A percentile compares a stretch with the other conserved stretches of the same genome.
Conservation (phyloP, 2,113 vertebrate genomes). For the Sisor rabdophorus region DNA sequence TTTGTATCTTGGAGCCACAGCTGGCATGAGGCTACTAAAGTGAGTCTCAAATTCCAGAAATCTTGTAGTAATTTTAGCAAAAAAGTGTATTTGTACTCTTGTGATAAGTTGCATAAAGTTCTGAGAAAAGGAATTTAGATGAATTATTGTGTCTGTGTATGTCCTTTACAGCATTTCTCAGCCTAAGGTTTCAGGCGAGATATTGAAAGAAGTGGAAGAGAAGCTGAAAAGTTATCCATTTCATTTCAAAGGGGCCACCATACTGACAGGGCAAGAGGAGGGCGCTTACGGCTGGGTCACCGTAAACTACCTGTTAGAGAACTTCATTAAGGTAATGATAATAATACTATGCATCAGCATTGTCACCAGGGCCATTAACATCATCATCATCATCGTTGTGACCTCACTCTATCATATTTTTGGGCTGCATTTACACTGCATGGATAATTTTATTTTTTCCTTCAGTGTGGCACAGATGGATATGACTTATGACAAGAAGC, state of each 20-base stretch:
- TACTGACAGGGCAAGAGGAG: conserved; percentile 78
- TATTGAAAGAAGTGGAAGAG: conserved; percentile 67
- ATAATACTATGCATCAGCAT: background rate
- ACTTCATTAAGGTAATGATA: conserved; percentile 75
- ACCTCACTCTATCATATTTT: background rate
- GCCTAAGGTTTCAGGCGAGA: conserved; percentile 49
- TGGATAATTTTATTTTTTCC: too few relatives aligned
- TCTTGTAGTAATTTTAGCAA: background rate
- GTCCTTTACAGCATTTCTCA: conserved; percentile 61
- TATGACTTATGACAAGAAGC: too few relatives aligned
- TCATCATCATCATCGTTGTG: too few relatives aligned
- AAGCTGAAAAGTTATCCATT: conserved; percentile 74
- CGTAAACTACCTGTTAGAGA: conserved; percentile 79
- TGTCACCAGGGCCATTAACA: background rate
- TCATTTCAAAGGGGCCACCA: conserved; percentile 69
- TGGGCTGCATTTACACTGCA: too few relatives aligned
- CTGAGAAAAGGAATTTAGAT: background rate
- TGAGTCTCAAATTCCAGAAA: conserved; percentile 51
- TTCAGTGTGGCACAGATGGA: too few relatives aligned
- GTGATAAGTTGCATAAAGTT: background rate
- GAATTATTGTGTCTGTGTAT: background rate
- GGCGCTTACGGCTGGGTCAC: conserved; percentile 82
- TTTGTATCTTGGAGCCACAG: conserved; percentile 76
- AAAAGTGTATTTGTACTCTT: background rate
- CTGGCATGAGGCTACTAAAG: conserved; percentile 83